Conservation (phyloP, 2,113 vertebrate genomes). For the Arizona elegans region DNA sequence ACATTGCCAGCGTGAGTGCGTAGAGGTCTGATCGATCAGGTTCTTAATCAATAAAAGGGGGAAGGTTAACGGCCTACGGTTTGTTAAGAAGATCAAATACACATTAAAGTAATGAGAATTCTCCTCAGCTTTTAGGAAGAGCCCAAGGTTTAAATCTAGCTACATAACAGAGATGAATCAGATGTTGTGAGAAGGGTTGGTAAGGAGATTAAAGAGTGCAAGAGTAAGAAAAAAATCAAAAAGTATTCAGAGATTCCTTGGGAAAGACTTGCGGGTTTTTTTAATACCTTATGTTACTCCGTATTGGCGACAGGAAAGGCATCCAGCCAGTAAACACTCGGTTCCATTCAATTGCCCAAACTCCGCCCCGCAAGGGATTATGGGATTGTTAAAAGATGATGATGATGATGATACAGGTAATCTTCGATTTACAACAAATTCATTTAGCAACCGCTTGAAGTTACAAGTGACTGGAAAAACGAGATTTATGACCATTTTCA, state of each 20-base stretch:
- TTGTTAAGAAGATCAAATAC: neutral
- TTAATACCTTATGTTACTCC: neutral
- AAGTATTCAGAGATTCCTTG: neutral
- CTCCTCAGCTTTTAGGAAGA: neutral
- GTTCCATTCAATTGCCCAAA: too few relatives aligned
- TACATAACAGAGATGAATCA: neutral
- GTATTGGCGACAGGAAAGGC: too few relatives aligned
- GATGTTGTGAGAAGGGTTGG: neutral
- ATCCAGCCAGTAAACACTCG: too few relatives aligned
- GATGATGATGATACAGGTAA: too few relatives aligned
- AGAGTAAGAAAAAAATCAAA: neutral
- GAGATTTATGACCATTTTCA: too few relatives aligned
- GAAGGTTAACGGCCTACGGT: neutral
- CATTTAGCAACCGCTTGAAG: too few relatives aligned
- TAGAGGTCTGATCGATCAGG: neutral
- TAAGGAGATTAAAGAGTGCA: neutral
- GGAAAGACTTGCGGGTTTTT: neutral
- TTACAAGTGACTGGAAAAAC: too few relatives aligned
- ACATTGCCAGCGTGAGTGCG: too few relatives aligned
- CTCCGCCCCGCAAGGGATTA: too few relatives aligned
- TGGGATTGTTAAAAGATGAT: too few relatives aligned
- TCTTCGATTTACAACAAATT: neutral
- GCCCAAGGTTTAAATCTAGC: neutral
- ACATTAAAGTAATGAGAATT: neutral
- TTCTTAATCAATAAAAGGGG: neutral